phyloP scores from a whole-genome alignment of 2,797 vertebrate genomes.

The Pseudocheirus occidentalis region DNA sequence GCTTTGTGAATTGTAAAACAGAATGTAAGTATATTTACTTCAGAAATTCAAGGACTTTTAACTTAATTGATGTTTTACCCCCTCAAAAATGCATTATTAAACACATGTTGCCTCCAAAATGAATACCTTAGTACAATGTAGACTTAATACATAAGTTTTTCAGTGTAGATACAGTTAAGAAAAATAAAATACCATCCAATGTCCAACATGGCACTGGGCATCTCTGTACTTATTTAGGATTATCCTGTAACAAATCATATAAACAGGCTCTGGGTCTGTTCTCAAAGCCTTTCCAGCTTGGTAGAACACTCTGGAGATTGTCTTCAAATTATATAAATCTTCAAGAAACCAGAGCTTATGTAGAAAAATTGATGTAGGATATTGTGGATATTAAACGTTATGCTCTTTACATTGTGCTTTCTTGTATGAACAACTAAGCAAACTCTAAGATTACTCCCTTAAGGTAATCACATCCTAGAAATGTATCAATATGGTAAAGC shows the following conservation, averaged over 20 bases:
- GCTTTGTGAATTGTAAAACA: not conserved
- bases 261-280: no score
- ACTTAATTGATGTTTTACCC: not conserved
- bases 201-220: no score
- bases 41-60: not conserved
- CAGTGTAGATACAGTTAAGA: not conserved
- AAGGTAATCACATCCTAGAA: not conserved
- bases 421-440: not conserved
- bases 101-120: not conserved
- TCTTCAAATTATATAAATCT: no score
- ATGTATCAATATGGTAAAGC: not conserved
- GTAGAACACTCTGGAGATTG: no score
- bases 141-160: not conserved
- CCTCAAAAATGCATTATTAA: not conserved
- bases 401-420: not conserved
- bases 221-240: no score
- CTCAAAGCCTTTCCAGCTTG: no score
- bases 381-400: not conserved
- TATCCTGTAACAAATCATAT: no score
- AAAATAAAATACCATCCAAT: no score
- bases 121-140: not conserved
- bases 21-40: not conserved
- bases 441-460: not conserved
- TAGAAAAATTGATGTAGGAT: not conserved
- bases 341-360: no score